Conservation (phyloP, 2,888 invertebrate genomes). For the Meganola albula region DNA sequence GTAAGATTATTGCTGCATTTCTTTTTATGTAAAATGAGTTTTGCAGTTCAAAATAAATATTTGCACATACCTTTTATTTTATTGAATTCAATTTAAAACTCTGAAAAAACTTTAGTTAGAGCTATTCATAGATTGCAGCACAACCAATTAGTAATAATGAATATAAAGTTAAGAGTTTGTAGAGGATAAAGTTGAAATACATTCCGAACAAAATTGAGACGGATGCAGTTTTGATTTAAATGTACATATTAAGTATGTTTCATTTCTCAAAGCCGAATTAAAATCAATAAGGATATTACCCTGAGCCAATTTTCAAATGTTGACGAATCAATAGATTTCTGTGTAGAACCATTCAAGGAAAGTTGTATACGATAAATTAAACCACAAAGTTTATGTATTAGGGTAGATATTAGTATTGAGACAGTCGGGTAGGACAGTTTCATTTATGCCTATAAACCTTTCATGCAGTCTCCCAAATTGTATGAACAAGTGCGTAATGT, state of each 20-base stretch:
- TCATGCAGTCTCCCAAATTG: constrained; percentile 59
- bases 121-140: constrained; percentile 17
- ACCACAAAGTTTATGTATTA: constrained; percentile 52
- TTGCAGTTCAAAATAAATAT: no score
- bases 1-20: no score
- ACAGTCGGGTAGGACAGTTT: constrained; percentile 51
- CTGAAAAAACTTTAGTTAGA: no score
- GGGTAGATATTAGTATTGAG: constrained; percentile 49
- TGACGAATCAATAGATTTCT: no score
- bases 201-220: constrained; percentile 20
- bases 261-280: constrained; percentile 29
- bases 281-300: no score
- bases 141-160: constrained; percentile 26
- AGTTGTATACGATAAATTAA: constrained; percentile 52
- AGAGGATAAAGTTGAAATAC: constrained; percentile 25
- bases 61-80: no score
- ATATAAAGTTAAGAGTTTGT: constrained; percentile 23
- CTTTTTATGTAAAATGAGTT: no score
- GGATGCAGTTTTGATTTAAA: constrained; percentile 31
- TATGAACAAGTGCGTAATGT: constrained; percentile 67
- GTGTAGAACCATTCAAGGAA: constrained; percentile 31
- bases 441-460: constrained; percentile 57
- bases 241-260: no score
- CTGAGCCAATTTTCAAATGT: no score
- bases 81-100: constrained; percentile 2